Base-by-base conservation (phyloP, 2,113 vertebrate species). In the Urocitellus parryii region DNA sequence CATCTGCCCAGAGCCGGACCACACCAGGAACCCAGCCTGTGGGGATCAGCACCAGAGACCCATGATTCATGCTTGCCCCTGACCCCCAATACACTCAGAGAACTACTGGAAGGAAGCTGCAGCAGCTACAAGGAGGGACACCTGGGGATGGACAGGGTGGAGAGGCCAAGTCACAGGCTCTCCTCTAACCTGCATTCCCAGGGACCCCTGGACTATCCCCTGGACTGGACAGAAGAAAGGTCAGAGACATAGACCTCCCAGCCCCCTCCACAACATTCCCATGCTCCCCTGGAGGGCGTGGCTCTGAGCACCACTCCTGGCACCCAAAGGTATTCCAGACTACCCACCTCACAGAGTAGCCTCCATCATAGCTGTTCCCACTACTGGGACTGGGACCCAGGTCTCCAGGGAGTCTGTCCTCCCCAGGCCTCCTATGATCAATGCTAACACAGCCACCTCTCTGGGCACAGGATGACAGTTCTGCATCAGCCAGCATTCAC, bases 11-110 rank as follows among this genome's bases (percentile, higher is more conserved):
- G 16, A n/a, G 34, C 34, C 0, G 25, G 39, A 17, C 94, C 89
- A 79, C 1, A 0, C 45, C n/a, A 56, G 5, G 56, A 77, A 61
- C 51, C 18, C 27, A 10, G 53, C 8, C 0, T 18, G 8, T 25
- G 24, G 34, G 56, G 25, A 48, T 11, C n/a, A 24, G 61, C 16
- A 13, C 20, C n/a, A 24, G 37, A 32, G 32, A 1, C n/a, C 20
- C 18, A 4, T 0, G 20, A 2, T 24, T 17, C 9, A 4, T 4
- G 72, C 16, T 2, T 8, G 34, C 16, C n/a, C 39, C 0, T 45
- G 1, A 9, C 20, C 11, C 20, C 65, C 4, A 61, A 11, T 9
- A 58, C 34, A 34, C 22, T 6, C 13, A 1, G 1, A 29, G 48
- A 53, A 20, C 4, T 16, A 4, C 37, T 17, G 20, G 18, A 20